Percentiles rank a stretch among this genome's conserved stretches.
Conservation (phyloP, 2,888 invertebrate genomes). For the Rhagium mordax region DNA sequence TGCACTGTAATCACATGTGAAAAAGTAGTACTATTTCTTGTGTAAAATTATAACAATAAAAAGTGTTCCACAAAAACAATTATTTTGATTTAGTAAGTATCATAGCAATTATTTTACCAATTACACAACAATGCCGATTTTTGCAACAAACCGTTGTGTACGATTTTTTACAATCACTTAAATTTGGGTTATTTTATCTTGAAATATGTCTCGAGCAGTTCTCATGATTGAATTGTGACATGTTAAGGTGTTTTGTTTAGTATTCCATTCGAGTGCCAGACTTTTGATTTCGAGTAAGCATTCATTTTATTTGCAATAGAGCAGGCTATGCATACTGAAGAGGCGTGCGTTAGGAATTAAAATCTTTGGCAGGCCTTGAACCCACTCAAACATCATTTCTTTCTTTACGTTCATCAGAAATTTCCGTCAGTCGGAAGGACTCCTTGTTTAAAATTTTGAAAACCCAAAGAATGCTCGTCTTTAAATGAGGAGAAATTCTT, state of each 20-base stretch:
- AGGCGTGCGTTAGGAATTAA: constrained; percentile 34
- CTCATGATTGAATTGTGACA: constrained; percentile 9
- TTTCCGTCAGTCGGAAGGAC: background rate
- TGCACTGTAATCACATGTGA: constrained; percentile 17
- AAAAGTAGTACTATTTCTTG: constrained; percentile 9
- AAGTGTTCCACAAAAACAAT: constrained; percentile 3
- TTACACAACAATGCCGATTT: constrained; percentile 17
- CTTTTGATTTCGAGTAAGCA: constrained; percentile 29
- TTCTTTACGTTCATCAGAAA: background rate
- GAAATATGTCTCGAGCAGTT: constrained; percentile 4
- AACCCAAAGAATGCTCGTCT: too few species aligned
- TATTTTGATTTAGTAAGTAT: background rate
- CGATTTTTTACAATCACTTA: background rate
- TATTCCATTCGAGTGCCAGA: constrained; percentile 21
- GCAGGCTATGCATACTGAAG: constrained; percentile 27
- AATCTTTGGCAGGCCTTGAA: constrained; percentile 34
- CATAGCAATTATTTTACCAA: constrained; percentile 4
- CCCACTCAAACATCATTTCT: constrained; percentile 3
- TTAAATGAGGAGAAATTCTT: too few species aligned
- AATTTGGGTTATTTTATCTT: constrained; percentile 10
- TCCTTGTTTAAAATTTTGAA: background rate
- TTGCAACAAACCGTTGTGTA: constrained; percentile 5
- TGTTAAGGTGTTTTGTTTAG: background rate
- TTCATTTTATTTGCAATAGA: constrained; percentile 17
- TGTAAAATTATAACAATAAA: constrained; percentile 16